phyloP scores from a whole-genome alignment of 2,113 vertebrate genomes.

The Ariopsis seemanni region DNA sequence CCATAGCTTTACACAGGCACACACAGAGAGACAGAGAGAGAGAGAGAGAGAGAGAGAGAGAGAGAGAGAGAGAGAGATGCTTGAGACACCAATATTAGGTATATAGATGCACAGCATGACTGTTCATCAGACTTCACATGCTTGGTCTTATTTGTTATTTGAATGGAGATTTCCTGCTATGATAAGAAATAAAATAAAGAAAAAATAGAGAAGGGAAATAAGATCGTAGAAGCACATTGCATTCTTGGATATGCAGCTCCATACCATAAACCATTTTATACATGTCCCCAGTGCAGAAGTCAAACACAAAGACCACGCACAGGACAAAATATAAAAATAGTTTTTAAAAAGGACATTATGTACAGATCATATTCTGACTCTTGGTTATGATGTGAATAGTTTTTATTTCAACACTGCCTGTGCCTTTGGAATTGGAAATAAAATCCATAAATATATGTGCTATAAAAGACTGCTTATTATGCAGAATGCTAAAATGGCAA shows the following conservation, averaged over 20 bases:
- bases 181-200: background rate
- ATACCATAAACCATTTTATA: background rate
- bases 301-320: background rate
- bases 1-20: background rate
- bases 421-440: background rate
- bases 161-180: conserved; percentile 4
- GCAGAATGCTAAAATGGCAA: background rate
- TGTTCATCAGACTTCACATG: background rate
- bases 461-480: background rate
- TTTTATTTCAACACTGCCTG: background rate
- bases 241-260: background rate
- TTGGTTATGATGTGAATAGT: background rate
- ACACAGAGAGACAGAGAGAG: background rate
- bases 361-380: background rate
- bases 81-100: too few species aligned
- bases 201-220: background rate
- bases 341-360: background rate
- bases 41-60: background rate
- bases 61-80: background rate
- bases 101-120: background rate
- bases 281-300: background rate
- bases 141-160: conserved; percentile 4
- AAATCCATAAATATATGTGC: background rate
- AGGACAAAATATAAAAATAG: background rate
- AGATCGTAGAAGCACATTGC: background rate